A percentile compares a stretch with the other conserved stretches of the same genome.
phyloP scores from a whole-genome alignment of 2,797 vertebrate genomes.

The Pteronotus mesoamericanus region DNA sequence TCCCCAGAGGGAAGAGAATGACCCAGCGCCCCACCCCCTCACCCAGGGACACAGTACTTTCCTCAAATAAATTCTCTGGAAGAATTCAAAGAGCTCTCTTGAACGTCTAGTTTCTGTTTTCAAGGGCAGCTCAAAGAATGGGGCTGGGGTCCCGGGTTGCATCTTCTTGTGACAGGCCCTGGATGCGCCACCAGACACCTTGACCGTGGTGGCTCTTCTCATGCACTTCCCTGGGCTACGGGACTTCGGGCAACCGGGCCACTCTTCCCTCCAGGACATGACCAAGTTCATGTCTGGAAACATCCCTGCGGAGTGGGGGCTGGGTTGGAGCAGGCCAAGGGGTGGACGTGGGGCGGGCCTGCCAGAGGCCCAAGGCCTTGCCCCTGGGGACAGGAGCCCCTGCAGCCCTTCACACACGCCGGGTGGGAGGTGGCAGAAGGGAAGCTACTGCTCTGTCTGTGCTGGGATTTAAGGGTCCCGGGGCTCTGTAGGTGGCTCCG shows the following conservation, averaged over 20 bases:
- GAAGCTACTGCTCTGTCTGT: background rate
- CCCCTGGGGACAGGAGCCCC: background rate
- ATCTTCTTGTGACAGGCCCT: background rate
- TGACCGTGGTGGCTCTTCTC: background rate
- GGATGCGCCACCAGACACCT: accelerated
- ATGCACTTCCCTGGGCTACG: background rate
- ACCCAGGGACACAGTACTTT: background rate
- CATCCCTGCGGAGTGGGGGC: background rate
- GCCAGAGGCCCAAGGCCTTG: background rate
- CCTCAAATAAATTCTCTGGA: background rate
- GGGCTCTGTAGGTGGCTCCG: background rate
- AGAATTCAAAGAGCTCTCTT: background rate
- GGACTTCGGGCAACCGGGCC: background rate
- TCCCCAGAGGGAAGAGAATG: background rate
- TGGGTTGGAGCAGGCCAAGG: background rate
- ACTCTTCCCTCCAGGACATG: background rate
- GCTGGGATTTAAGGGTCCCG: background rate
- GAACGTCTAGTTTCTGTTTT: background rate
- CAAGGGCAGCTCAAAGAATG: background rate
- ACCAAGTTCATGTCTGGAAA: background rate
- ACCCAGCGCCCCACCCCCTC: background rate
- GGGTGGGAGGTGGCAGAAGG: background rate
- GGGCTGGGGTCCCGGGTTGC: background rate
- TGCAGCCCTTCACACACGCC: background rate
- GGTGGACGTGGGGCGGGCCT: background rate